These are phyloP conservation scores for Spodoptera frugiperda DNA, from an alignment of 1,140 invertebrate genomes.

Conservation along the genomic window DNA sequence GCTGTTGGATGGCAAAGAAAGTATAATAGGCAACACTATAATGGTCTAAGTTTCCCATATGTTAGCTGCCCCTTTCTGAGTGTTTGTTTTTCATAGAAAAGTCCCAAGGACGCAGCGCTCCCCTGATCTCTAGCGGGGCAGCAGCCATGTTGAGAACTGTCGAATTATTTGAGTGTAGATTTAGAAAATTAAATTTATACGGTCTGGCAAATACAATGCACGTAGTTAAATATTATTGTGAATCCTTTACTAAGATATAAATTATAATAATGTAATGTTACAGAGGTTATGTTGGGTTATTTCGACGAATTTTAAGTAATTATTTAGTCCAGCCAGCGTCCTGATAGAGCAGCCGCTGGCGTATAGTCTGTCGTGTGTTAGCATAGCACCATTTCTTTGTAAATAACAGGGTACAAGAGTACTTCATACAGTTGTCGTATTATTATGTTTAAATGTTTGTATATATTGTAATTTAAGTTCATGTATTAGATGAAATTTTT, in stretches of 20 bases:
- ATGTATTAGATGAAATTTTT: slow-evolving; percentile 58
- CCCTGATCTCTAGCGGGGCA: slow-evolving; percentile 8
- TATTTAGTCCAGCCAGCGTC: slow-evolving; percentile 49
- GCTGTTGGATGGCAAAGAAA: slow-evolving; percentile 82
- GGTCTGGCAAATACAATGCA: slow-evolving; percentile 48
- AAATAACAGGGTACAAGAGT: slow-evolving; percentile 76
- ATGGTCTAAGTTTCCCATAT: slow-evolving; percentile 65
- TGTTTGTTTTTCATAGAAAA: slow-evolving; percentile 36
- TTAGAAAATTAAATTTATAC: slow-evolving; percentile 42
- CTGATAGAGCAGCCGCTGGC: not conserved
- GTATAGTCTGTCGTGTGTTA: slow-evolving; percentile 8
- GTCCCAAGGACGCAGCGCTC: slow-evolving; percentile 28
- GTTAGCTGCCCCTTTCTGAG: not conserved
- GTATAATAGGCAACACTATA: slow-evolving; percentile 79
- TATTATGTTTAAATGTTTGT: slow-evolving; percentile 67
- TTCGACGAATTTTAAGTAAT: not conserved
- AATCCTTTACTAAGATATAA: slow-evolving; percentile 39
- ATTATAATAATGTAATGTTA: slow-evolving; percentile 29
- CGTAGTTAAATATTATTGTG: slow-evolving; percentile 53
- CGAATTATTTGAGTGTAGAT: slow-evolving; percentile 6
- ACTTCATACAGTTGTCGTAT: slow-evolving; percentile 70
- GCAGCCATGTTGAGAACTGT: slow-evolving; percentile 32
- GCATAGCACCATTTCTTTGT: slow-evolving; percentile 53
- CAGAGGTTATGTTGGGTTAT: slow-evolving; percentile 26
- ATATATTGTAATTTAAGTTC: slow-evolving; percentile 74